Percentiles rank a stretch among this genome's conserved stretches.
phyloP scores from a whole-genome alignment of 1,140 invertebrate genomes.

The Muscidifurax raptorellus region DNA sequence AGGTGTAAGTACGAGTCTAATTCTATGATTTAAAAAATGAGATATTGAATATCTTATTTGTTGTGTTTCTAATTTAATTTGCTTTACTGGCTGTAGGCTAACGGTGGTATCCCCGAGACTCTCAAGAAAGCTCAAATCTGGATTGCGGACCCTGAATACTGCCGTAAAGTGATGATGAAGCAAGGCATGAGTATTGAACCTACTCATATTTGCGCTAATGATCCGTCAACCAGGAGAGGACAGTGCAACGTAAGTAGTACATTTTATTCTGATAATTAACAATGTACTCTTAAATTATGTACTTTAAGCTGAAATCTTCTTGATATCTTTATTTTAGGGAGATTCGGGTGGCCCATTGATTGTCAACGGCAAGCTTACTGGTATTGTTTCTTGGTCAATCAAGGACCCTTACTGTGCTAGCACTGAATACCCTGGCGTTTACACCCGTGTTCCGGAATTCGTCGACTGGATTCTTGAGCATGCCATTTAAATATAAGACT shows the following conservation, averaged over 20 bases:
- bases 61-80: background rate
- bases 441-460: conserved; percentile 31
- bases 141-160: conserved; percentile 32
- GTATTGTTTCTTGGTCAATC: conserved; percentile 40
- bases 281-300: background rate
- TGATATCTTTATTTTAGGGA: conserved; percentile 9
- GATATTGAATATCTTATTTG: too few relatives aligned
- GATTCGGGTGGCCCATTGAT: conserved; percentile 38
- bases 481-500: background rate
- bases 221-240: conserved; percentile 34
- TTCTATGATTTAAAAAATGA: too few relatives aligned
- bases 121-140: background rate
- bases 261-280: background rate
- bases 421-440: conserved; percentile 22
- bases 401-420: conserved; percentile 43
- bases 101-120: background rate
- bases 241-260: conserved; percentile 14
- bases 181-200: background rate
- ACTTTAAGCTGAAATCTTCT: background rate
- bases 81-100: background rate
- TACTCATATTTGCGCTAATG: conserved; percentile 39
- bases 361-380: conserved; percentile 1
- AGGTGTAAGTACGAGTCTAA: conserved; percentile 16
- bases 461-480: conserved; percentile 34
- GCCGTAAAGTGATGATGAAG: background rate